phyloP scores from a whole-genome alignment of 2,797 vertebrate species.

The Scolopax rusticola region DNA sequence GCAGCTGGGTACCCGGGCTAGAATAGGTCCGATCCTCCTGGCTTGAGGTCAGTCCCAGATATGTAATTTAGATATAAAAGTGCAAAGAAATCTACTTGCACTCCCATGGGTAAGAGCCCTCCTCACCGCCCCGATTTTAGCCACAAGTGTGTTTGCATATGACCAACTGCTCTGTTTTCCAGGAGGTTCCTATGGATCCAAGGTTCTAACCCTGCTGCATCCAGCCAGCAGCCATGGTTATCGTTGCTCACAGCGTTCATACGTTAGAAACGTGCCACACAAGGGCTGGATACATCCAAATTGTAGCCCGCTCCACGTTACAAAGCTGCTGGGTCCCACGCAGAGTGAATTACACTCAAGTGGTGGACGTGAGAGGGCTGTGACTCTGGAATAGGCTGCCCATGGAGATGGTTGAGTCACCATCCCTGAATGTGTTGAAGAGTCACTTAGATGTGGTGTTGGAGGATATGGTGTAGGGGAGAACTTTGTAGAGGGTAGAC shows the following conservation, averaged over 20 bases:
- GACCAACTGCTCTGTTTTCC: neutral
- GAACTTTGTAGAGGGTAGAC: too few species aligned
- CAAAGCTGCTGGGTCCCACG: neutral
- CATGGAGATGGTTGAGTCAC: too few species aligned
- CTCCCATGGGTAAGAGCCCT: neutral
- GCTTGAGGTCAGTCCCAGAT: neutral
- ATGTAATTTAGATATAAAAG: constrained; percentile 20
- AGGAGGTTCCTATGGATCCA: neutral
- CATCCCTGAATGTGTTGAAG: too few species aligned
- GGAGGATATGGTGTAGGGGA: too few species aligned
- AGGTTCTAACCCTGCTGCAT: neutral
- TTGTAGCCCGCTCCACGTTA: accelerated
- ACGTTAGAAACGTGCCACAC: neutral
- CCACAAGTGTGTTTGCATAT: neutral
- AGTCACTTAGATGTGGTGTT: too few species aligned
- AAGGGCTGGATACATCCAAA: neutral
- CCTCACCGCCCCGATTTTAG: neutral
- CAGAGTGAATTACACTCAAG: neutral
- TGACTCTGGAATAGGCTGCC: too few species aligned
- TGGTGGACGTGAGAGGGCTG: neutral
- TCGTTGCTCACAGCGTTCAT: neutral
- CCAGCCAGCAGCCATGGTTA: neutral
- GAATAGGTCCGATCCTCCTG: neutral
- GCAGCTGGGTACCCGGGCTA: neutral
- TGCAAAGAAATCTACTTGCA: neutral